A percentile compares a stretch with the other conserved stretches of the same genome.
Evolutionary conservation across 2,888 invertebrate genomes (phyloP).

Genomic region (Drosophila rubida): DNA sequence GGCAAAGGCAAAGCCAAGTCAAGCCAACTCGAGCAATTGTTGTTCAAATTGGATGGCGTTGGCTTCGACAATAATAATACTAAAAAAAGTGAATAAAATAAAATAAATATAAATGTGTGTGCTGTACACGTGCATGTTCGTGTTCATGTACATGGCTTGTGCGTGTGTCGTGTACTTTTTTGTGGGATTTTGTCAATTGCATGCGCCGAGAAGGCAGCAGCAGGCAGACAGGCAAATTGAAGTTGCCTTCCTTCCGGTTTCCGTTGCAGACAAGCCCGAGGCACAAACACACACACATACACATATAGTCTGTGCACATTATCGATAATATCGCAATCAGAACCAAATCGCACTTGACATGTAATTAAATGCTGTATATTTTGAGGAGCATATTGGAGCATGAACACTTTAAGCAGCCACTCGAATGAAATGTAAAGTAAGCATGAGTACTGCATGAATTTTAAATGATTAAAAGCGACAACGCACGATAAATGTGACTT

Average conservation of each 20-base stretch:
- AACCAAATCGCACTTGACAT: constrained; percentile 15
- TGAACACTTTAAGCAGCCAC: neutral
- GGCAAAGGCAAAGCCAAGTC: constrained; percentile 37
- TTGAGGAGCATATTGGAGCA: constrained; percentile 1
- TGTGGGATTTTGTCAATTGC: constrained; percentile 52
- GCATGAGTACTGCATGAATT: neutral
- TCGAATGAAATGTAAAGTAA: neutral
- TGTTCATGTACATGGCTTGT: constrained; percentile 15
- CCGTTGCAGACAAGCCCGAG: constrained; percentile 37
- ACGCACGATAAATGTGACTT: neutral
- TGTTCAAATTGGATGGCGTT: constrained; percentile 56
- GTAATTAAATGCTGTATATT: constrained; percentile 14
- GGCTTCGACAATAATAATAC: constrained; percentile 45
- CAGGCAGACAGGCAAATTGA: constrained; percentile 39
- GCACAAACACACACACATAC: neutral
- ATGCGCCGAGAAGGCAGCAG: constrained; percentile 25
- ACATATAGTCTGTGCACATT: constrained; percentile 20
- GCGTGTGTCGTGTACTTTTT: constrained; percentile 18
- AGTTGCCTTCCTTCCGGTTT: constrained; percentile 55
- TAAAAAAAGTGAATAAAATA: constrained; percentile 22
- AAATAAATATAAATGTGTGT: constrained; percentile 8
- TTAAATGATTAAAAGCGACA: neutral
- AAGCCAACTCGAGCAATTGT: constrained; percentile 58
- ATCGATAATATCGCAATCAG: constrained; percentile 38
- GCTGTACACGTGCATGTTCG: constrained; percentile 6